Evolutionary conservation across 2,797 vertebrate species (phyloP).

Genomic region (Psittacula derbiana): DNA sequence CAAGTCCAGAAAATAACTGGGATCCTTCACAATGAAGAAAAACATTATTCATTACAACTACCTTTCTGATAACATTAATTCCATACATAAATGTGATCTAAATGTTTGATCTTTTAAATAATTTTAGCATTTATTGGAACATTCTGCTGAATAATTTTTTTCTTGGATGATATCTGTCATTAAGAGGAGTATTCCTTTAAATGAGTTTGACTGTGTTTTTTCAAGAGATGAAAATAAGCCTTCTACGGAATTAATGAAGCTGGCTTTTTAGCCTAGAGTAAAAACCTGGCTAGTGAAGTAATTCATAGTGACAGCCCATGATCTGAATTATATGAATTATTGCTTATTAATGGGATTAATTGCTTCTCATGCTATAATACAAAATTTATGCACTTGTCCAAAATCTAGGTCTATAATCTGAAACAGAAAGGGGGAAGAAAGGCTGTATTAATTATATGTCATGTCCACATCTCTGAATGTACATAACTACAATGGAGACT

Average conservation of each 20-base stretch:
- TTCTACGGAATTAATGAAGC: constrained; percentile 80
- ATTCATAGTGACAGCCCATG: constrained; percentile 76
- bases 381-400: constrained; percentile 69
- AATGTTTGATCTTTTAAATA: background rate
- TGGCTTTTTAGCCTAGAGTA: constrained; percentile 74
- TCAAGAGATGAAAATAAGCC: constrained; percentile 9
- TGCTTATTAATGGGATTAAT: constrained; percentile 81
- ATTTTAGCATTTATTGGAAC: background rate
- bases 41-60: constrained; percentile 1
- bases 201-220: background rate
- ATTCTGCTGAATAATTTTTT: background rate
- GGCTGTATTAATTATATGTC: background rate
- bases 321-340: constrained; percentile 79
- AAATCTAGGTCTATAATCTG: constrained; percentile 56
- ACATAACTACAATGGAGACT: background rate
- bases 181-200: constrained; percentile 15
- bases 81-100: background rate
- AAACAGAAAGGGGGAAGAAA: constrained; percentile 11
- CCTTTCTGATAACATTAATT: background rate
- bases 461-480: background rate
- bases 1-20: background rate
- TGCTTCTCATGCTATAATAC: constrained; percentile 71
- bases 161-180: background rate
- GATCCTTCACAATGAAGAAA: constrained; percentile 8
- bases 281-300: constrained; percentile 74